A percentile compares a stretch with the other conserved stretches of the same genome.
Conservation (phyloP, 2,888 invertebrate genomes). For the Ethmia dodecea region DNA sequence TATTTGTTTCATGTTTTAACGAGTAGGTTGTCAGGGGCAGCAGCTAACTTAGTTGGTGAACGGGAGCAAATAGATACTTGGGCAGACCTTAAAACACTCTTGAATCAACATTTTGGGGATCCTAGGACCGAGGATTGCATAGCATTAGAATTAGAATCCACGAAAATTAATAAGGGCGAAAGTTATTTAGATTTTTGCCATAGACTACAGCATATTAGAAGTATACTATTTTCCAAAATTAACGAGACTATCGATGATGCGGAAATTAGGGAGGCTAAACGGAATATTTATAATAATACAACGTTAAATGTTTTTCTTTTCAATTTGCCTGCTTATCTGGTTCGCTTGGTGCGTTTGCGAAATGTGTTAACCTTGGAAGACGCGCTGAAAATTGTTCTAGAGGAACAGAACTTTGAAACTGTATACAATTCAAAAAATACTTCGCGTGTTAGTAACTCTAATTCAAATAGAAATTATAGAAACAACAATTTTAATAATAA, state of each 20-base stretch:
- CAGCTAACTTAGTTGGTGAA: constrained; percentile 2
- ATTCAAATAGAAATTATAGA: too few species aligned
- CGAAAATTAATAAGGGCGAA: constrained; percentile 10
- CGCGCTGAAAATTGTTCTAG: constrained; percentile 1
- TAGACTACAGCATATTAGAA: constrained; percentile 10
- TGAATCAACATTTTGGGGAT: constrained; percentile 16
- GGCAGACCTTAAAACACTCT: constrained; percentile 8
- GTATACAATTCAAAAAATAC: constrained; percentile 1
- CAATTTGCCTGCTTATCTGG: constrained; percentile 12
- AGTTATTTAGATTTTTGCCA: constrained; percentile 15
- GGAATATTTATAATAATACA: constrained; percentile 14
- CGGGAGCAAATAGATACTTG: constrained; percentile 5
- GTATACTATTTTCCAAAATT: constrained; percentile 6
- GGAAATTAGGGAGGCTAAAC: constrained; percentile 3
- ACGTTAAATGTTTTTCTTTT: constrained; percentile 15
- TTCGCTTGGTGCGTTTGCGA: constrained; percentile 7
- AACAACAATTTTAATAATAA: constrained; percentile 1
- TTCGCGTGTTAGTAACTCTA: too few species aligned
- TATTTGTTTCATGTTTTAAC: constrained; percentile 3
- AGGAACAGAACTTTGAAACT: constrained; percentile 2
- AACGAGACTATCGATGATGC: constrained; percentile 5
- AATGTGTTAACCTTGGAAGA: background rate
- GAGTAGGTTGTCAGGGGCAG: background rate
- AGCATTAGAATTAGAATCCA: constrained; percentile 12
- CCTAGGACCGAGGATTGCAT: constrained; percentile 15